A percentile compares a stretch with the other conserved stretches of the same genome.
Conservation (phyloP, 2,113 vertebrate species). For the Tupaia chinensis region DNA sequence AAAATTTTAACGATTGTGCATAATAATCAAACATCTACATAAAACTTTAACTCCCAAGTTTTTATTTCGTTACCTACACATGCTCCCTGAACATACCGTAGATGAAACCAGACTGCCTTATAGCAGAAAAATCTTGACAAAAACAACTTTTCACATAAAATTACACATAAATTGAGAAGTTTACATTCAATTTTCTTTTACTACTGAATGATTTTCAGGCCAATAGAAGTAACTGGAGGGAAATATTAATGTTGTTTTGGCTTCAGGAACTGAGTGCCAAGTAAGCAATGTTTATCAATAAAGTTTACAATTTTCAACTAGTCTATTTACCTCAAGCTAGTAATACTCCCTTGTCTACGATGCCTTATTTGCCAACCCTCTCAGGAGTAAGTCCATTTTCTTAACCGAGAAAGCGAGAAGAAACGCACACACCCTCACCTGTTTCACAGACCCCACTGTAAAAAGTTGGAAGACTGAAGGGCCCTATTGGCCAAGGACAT, state of each 20-base stretch:
- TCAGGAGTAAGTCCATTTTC: neutral
- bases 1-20: neutral
- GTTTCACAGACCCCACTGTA: neutral
- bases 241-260: neutral
- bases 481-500: slow-evolving; percentile 71
- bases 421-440: neutral
- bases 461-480: slow-evolving; percentile 18
- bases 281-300: neutral
- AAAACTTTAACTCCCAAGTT: slow-evolving; percentile 9
- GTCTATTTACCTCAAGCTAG: neutral
- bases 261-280: neutral
- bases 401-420: neutral
- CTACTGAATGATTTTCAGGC: neutral
- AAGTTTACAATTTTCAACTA: neutral
- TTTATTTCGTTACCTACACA: neutral
- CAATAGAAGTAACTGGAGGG: neutral
- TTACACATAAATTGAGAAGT: neutral
- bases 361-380: neutral
- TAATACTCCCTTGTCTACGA: neutral
- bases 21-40: neutral
- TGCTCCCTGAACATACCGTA: neutral
- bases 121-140: neutral
- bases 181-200: neutral
- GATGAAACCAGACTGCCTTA: neutral
- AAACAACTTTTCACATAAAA: neutral